phyloP scores from a whole-genome alignment of 2,797 vertebrate species.

The Molothrus ater region DNA sequence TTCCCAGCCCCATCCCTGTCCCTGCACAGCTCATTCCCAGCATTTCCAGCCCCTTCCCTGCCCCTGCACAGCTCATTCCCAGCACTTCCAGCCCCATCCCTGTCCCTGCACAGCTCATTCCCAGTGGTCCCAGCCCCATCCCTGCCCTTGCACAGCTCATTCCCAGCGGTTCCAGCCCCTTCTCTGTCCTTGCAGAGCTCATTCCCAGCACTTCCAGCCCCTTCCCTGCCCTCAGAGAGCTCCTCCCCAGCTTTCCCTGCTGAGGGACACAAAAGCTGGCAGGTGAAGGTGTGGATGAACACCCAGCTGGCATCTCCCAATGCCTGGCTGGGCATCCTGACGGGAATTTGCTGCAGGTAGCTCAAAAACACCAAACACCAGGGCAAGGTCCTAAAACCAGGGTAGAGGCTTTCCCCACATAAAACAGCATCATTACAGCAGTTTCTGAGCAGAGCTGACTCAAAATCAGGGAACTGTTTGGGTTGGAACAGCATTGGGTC shows the following conservation, averaged over 20 bases:
- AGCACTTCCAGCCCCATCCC: too few species aligned
- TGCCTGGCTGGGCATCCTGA: neutral
- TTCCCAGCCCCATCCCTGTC: neutral
- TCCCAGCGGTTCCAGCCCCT: too few species aligned
- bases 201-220: too few species aligned
- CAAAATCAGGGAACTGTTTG: neutral
- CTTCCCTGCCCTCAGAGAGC: neutral
- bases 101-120: too few species aligned
- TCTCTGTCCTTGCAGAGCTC: too few species aligned
- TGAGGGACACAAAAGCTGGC: fast-evolving
- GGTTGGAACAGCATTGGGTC: neutral
- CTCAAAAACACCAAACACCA: neutral
- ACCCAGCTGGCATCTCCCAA: neutral
- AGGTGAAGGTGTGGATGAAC: neutral
- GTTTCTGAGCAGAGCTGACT: neutral
- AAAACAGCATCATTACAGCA: fast-evolving
- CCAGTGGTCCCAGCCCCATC: too few species aligned
- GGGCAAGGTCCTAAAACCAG: neutral
- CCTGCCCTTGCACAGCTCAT: neutral
- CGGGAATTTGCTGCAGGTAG: fast-evolving
- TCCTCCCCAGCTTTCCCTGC: fast-evolving
- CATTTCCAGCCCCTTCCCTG: too few species aligned
- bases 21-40: neutral
- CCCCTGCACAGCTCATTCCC: too few species aligned
- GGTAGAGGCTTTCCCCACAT: neutral